Percentiles rank a stretch among this genome's conserved stretches.
These are phyloP conservation scores for Trachelus troglodyta DNA, from an alignment of 2,888 invertebrate species.

Conservation along the genomic window DNA sequence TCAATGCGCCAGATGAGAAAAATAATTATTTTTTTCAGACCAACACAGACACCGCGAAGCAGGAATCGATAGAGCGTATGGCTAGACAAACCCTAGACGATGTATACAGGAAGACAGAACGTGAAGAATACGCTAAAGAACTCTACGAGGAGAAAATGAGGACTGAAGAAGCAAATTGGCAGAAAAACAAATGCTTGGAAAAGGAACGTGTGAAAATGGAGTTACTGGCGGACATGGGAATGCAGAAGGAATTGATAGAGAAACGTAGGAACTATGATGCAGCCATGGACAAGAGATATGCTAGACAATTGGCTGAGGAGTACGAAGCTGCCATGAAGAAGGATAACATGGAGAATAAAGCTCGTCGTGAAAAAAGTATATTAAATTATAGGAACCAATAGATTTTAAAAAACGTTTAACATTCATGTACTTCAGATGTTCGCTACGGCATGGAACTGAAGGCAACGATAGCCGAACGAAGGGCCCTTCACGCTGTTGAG, in stretches of 20 bases:
- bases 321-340: constrained; percentile 20
- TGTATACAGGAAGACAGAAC: constrained; percentile 27
- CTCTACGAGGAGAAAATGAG: constrained; percentile 31
- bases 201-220: constrained; percentile 30
- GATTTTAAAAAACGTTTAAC: background rate
- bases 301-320: constrained; percentile 33
- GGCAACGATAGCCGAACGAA: constrained; percentile 11
- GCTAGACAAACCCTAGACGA: constrained; percentile 32
- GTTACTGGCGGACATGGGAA: constrained; percentile 32
- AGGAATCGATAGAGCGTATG: constrained; percentile 27
- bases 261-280: constrained; percentile 27
- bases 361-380: constrained; percentile 26
- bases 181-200: constrained; percentile 3
- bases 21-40: constrained; percentile 15
- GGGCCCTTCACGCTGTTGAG: constrained; percentile 18
- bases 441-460: constrained; percentile 24
- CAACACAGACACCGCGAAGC: constrained; percentile 17
- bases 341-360: constrained; percentile 19
- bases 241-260: constrained; percentile 20
- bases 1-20: background rate
- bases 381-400: background rate
- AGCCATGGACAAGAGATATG: constrained; percentile 36
- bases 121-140: constrained; percentile 32
- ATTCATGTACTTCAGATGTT: constrained; percentile 16
- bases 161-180: constrained; percentile 12